Base-by-base conservation (phyloP, 2,113 vertebrate genomes). In the Atlantisia rogersi region DNA sequence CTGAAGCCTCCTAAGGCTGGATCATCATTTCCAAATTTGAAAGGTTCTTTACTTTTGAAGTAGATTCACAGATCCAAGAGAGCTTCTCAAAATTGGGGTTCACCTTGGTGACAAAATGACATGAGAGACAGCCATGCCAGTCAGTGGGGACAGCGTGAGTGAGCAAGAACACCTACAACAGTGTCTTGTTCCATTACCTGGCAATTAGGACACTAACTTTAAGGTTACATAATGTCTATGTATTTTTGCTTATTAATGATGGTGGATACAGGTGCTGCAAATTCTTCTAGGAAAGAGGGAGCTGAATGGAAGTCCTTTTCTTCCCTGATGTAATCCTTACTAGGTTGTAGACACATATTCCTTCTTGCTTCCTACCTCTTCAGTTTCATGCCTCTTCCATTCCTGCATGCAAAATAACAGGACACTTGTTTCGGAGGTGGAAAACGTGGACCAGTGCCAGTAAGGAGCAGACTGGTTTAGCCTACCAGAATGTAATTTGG, bases 41-140 rank as follows among this genome's bases (percentile, higher is more conserved):
- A 71, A 39, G 32, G 40, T 73, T 42, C 24, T 65, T 76, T 29
- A 29, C 4, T 64, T 25, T 60, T 52, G 46, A 64, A 76, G 48
- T 2, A 5, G 16, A 85, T 82, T 90, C 31, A 82, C 0, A 0
- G 28, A 75, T 8, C 12, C 16, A 88, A 92, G 78, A 42, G 5
- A 42, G 20, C 52, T 63, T 84, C 21, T 19, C 31, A 68, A 71
- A 28, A 10, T 0, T 24, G 20, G 15, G 7, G 11, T 40, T 28
- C 39, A 25, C 5, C 11, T 39, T 35, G 28, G 26, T 77, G 39
- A 55, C 64, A 94, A 83, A 91, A 29, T 17, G 20, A 78, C 24
- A 40, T 0, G 0, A 7, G 40, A 29, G 1, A 2, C 6, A 19
- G 42, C n/a, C 2, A 0, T 16, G 28, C 9, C n/a, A 63, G 24